Evolutionary conservation across 2,113 vertebrate species (phyloP), one percentile per base, ranked within the genome.

Genomic region (Atherinomorus stipes): DNA sequence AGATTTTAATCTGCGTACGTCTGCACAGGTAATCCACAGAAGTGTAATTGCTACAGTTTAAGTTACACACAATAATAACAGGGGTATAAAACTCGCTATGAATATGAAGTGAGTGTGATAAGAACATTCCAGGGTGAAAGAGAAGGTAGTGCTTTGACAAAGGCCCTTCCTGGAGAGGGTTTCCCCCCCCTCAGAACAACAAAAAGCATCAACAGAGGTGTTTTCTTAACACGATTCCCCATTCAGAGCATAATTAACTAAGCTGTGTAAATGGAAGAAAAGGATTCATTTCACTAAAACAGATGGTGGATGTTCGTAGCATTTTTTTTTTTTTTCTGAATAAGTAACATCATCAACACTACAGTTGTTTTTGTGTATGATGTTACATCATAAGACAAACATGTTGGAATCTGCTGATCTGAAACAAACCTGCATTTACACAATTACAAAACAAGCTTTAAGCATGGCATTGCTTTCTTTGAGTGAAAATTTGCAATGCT

Each of bases 41-140:
- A 93, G 86, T 93, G 89, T 93, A 95, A 96, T 93, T 96, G 93
- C 91, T 92, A 87, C 92, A 85, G 91, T 90, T 95, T 73, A 90
- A 83, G 79, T 93, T 93, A 91, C 83, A 88, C 92, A 94, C 92
- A 88, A 91, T 64, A 83, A 83, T 80, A 83, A 85, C 76, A 76
- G 79, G 64, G 57, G 82, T 72, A 71, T 54, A 62, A 74, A 91
- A 87, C 79, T 92, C 85, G 79, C 85, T 87, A 84, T 91, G 92
- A 95, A 94, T 64, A 92, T 91, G 90, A 92, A 92, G 75, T 76
- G 83, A 93, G 91, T 92, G 87, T 88, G 92, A 95, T 93, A 95
- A 95, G 88, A 89, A 80, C 92, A 80, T 88, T 82, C 80, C 93
- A 93, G 68, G 89, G 91, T 90, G 91, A 83, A 86, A 91, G 91